Evolutionary conservation across 2,113 vertebrate species (phyloP), one percentile per base, ranked within the genome.

Genomic region (Solenodon paradoxus): DNA sequence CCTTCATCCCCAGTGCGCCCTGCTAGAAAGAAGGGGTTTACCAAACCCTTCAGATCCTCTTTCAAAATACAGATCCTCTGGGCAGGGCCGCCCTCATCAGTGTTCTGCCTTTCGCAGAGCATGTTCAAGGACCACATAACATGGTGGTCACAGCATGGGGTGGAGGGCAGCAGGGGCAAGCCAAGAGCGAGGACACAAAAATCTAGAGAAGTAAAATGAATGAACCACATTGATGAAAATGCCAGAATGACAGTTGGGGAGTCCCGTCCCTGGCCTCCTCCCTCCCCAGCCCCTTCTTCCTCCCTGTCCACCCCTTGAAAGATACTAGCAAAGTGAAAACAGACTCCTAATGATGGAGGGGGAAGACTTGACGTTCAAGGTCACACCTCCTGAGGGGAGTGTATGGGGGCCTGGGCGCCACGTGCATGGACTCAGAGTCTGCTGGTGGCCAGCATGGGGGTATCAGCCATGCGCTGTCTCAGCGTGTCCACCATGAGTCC

Each of bases 81-180:
- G n/a, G n/a, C n/a, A n/a, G 26, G 49, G 38, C 40, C 40, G 5
- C 17, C 3, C 10, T 13, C 1, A 3, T 35, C 5, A 5, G n/a
- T n/a, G n/a, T n/a, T n/a, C n/a, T n/a, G n/a, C 22, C 26, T 84
- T 63, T 69, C 47, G 55, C 19, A 6, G 42, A 79, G 47, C 7
- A 2, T 0, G 5, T n/a, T 32, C 26, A 28, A 1, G 1, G 8
- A 24, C 22, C 0, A 2, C n/a, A 38, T 59, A 35, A 10, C 0
- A 1, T 61, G 12, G 3, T 15, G 3, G 5, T 26, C 84, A 28
- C 1, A 32, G 66, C 5, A 1, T 3, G 1, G 63, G 12, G 22
- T 42, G 40, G 40, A 24, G 13, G 5, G n/a, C n/a, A n/a, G n/a
- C n/a, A n/a, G n/a, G n/a, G n/a, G 19, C 1, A 19, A 72, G 47